Evolutionary conservation across 1,140 invertebrate genomes (phyloP), one percentile per base, ranked within the genome.

Genomic region (Leptinotarsa undecemlineata): DNA sequence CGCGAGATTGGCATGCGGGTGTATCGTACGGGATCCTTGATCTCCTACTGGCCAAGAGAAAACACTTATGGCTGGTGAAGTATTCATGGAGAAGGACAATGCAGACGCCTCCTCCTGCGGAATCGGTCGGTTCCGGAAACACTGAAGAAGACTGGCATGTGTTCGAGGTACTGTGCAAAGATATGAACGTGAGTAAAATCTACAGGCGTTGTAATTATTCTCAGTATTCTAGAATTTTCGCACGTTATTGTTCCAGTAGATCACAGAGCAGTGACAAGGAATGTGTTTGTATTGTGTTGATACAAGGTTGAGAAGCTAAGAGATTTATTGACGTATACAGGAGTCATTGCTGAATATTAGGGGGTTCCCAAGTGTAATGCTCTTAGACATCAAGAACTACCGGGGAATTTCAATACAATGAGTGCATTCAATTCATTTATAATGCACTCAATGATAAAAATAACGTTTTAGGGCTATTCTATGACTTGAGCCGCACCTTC

Each of bases 61-160:
- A n/a, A 48, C 48, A 23, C 48, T 3, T 48, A 69, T 69, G 68
- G 68, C n/a, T 0, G 33, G 68, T 48, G 26, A 23, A 67, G 3
- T 17, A 11, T 67, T n/a, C 64, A 19, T 69, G 48, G 23, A 42
- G 42, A 20, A 8, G 48, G 11, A 69, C 11, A 33, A 69, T 69
- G 68, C 8, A 42, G 8, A 48, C 48, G 14, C 26, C 33, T 19
- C 33, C 21, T 48, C 70, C 75, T 57, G 73, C 70, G 72, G 80
- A 79, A 63, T 78, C 78, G 71, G 77, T 76, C 73, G 78, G 69
- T 14, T 77, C 82, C 5, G 88, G 88, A 64, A 87, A 89, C 73
- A 85, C 85, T 23, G 83, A 87, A 21, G 91, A 91, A 79, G 91
- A 93, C 83, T 91, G 91, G 87, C 88, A 87, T 81, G 88, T 92